Percentiles rank a stretch among this genome's conserved stretches.
Evolutionary conservation across 37 sponge, comb jelly and placozoan species (phyloP).

Genomic region (Beroe forskalii): DNA sequence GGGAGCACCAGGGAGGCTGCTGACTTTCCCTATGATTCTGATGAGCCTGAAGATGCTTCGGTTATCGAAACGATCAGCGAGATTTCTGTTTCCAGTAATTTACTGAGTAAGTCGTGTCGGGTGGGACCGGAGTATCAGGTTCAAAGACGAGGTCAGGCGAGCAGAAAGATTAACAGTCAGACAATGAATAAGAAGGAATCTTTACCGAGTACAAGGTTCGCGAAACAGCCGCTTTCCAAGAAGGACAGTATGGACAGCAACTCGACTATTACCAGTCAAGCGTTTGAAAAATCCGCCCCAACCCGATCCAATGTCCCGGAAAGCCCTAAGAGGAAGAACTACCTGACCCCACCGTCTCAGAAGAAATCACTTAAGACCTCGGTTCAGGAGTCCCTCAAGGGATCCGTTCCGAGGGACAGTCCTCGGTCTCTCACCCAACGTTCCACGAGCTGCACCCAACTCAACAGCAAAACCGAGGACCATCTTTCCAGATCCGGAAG

Average conservation of each 20-base stretch:
- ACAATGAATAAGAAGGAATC: background rate
- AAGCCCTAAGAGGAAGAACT: background rate
- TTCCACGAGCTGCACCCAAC: background rate
- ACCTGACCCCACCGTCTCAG: background rate
- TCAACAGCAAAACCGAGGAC: conserved; percentile 14
- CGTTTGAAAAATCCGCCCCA: background rate
- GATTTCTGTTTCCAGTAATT: background rate
- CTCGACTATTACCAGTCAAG: background rate
- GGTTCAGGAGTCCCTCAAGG: background rate
- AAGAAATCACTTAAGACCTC: background rate
- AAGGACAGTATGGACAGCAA: background rate
- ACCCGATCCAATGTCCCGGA: background rate
- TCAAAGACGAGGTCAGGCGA: background rate
- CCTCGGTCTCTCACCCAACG: background rate
- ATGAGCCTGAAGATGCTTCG: background rate
- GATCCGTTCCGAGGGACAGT: background rate
- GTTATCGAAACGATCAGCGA: conserved; percentile 23
- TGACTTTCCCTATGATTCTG: too few species aligned
- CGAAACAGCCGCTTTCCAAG: background rate
- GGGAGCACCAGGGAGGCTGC: background rate
- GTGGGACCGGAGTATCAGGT: background rate
- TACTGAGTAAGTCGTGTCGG: background rate
- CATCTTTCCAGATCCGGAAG: background rate
- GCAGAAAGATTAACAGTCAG: background rate
- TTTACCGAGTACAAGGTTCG: background rate